Conservation (phyloP, 1,140 invertebrate genomes). For the Mya arenaria region DNA sequence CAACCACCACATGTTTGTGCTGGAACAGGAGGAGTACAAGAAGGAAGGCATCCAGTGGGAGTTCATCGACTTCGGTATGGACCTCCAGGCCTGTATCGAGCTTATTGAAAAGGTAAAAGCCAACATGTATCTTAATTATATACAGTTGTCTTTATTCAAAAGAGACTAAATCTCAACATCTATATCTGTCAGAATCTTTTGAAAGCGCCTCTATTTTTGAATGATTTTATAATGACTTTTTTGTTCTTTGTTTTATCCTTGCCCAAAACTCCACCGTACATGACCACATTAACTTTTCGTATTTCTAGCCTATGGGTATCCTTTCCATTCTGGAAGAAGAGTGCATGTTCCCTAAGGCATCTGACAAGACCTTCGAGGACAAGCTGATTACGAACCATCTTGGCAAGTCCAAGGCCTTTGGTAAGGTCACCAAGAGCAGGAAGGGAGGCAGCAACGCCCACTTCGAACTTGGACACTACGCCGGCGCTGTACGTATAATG, state of each 20-base stretch:
- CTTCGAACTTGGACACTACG: conserved; percentile 99
- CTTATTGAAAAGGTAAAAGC: conserved; percentile 98
- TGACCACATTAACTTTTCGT: not conserved
- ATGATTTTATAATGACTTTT: not conserved
- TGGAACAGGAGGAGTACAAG: conserved; percentile 99
- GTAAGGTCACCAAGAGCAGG: conserved; percentile 97
- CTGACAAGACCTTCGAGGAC: conserved; percentile 97
- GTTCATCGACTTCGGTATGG: conserved; percentile 99
- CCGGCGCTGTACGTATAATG: conserved; percentile 91
- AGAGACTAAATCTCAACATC: not conserved
- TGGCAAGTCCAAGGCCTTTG: conserved; percentile 98
- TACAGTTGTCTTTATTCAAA: not conserved
- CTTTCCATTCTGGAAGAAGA: conserved; percentile 99
- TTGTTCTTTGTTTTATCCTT: not conserved
- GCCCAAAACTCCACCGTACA: not conserved
- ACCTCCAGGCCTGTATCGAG: conserved; percentile 98
- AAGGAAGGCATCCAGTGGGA: conserved; percentile 98
- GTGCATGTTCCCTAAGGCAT: conserved; percentile 99
- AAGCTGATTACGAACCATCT: conserved; percentile 99
- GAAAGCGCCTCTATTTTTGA: not conserved
- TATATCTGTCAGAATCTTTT: not conserved
- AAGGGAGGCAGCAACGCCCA: conserved; percentile 97
- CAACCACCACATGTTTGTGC: conserved; percentile 99
- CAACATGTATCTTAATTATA: not conserved
- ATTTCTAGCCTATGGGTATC: conserved; percentile 97